Percentiles rank a stretch among this genome's conserved stretches.
These are phyloP conservation scores for Agonopterix heracliana DNA, from an alignment of 2,888 invertebrate genomes.

Conservation along the genomic window DNA sequence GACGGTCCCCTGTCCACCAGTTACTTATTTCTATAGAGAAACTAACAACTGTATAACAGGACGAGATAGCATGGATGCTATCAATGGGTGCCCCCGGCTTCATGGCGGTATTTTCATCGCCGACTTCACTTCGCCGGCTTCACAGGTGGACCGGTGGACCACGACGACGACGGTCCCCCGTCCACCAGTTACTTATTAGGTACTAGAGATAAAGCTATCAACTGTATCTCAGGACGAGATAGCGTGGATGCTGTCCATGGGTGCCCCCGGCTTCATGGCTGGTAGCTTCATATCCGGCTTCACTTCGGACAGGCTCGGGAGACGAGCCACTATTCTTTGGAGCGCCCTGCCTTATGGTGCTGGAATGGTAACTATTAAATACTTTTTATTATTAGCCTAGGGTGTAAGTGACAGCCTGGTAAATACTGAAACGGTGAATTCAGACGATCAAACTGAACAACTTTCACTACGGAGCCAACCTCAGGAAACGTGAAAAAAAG, in stretches of 20 bases:
- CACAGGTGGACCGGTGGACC: too few species aligned
- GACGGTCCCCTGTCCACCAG: too few species aligned
- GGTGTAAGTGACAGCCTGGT: too few species aligned
- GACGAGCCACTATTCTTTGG: slow-evolving; percentile 42
- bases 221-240: slow-evolving; percentile 36
- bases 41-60: background rate
- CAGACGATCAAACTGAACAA: too few species aligned
- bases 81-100: background rate
- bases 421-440: too few species aligned
- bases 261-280: slow-evolving; percentile 47
- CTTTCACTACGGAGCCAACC: too few species aligned
- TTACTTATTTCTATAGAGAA: too few species aligned
- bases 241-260: slow-evolving; percentile 46
- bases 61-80: background rate
- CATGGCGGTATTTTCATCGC: background rate
- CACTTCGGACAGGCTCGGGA: slow-evolving; percentile 47
- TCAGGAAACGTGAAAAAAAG: too few species aligned
- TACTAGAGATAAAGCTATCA: too few species aligned
- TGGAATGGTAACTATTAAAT: slow-evolving; percentile 40
- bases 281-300: slow-evolving; percentile 50
- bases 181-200: too few species aligned
- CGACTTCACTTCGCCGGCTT: background rate
- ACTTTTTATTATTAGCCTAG: background rate
- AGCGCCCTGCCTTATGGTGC: slow-evolving; percentile 42
- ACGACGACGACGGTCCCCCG: too few species aligned